phyloP scores from a whole-genome alignment of 2,113 vertebrate species.

The Lophius piscatorius region DNA sequence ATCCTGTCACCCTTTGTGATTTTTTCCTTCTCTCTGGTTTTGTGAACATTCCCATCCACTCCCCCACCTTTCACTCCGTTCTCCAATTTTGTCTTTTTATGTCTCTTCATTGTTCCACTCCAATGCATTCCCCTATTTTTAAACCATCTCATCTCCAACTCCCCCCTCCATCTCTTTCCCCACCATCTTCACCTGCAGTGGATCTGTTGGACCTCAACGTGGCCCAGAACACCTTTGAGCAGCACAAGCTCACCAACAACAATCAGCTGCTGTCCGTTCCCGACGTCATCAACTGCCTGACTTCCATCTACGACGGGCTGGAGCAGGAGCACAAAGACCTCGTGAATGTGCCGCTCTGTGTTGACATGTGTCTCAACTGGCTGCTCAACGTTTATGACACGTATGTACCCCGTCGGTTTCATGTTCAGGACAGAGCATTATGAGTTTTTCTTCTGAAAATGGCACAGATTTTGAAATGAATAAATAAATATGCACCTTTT shows the following conservation, averaged over 20 bases:
- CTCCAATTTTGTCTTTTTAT: too few relatives aligned
- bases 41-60: too few relatives aligned
- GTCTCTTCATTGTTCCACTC: background rate
- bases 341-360: constrained; percentile 94
- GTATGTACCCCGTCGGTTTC: constrained; percentile 78
- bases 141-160: background rate
- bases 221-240: constrained; percentile 90
- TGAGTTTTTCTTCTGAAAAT: background rate
- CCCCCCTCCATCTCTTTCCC: background rate
- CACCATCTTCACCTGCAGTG: constrained; percentile 77
- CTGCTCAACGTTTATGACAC: constrained; percentile 97
- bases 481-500: background rate
- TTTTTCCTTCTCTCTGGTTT: too few relatives aligned
- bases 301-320: constrained; percentile 91
- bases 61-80: too few relatives aligned
- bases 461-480: background rate
- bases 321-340: constrained; percentile 94
- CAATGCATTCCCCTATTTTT: background rate
- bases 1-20: constrained; percentile 1
- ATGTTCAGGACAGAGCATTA: background rate
- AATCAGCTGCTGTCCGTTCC: constrained; percentile 89
- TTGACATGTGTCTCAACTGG: constrained; percentile 99
- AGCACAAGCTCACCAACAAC: constrained; percentile 91
- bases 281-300: constrained; percentile 94
- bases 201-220: constrained; percentile 91